Base-by-base conservation (phyloP, 37 sponge, comb jelly and placozoan genomes). In the Chondrilla cf. caribensis region DNA sequence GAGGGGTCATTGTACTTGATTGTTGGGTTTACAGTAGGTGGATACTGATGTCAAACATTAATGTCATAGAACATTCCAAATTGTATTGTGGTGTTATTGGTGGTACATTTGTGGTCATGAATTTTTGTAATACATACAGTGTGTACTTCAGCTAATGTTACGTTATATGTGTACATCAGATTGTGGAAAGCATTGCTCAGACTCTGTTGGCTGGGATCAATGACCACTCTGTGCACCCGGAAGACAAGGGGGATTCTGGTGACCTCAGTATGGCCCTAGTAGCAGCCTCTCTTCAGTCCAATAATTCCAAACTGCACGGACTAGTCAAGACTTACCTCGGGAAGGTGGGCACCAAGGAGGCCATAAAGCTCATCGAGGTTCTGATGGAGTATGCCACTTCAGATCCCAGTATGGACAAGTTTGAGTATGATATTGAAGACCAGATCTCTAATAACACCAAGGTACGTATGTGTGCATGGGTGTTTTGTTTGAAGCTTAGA, bases 291-390 rank as follows among this genome's bases (percentile, higher is more conserved):
- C 42, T 76, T 21, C 9, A 41, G 35, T 58, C 77, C 14, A 43
- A 72, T 29, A 73, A 83, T 75, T 3, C 57, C 70, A 79, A 85
- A 38, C 70, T 85, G 35, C 79, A 85, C 25, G 22, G 38, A 19
- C 42, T 85, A 29, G 67, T 85, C 21, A 19, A 37, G 28, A 31
- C 37, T 41, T 85, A 78, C 55, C 70, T 85, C 21, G 39, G 42
- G 39, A 26, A 47, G 15, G 58, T 85, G 47, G 79, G 79, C 7
- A 78, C 79, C 43, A 38, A 78, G 9, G 35, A 78, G 18, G 68
- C 79, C 15, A 6, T 17, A 1, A 0, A 85, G 0, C 67, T 65
- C 21, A 54, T 79, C 0, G 43, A 19, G 36, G 2, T 73, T n/a
- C 41, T 73, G 41, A n/a, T 39, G 24, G 25, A 42, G 21, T 25